Evolutionary conservation across 2,797 vertebrate genomes (phyloP).

Genomic region (Limosa lapponica): DNA sequence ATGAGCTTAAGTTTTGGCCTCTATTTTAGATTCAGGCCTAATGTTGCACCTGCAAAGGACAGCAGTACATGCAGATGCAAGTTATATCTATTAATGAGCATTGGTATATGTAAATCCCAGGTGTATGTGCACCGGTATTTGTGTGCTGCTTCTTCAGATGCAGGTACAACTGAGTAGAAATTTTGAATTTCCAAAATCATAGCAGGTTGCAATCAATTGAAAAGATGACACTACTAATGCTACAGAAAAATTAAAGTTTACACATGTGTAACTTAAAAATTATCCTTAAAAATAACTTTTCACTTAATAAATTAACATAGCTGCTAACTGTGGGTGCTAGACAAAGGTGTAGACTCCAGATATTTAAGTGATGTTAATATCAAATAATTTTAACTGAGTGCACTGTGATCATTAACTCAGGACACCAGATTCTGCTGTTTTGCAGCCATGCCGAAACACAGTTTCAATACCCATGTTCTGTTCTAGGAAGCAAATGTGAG

Average conservation of each 20-base stretch:
- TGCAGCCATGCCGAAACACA: not conserved
- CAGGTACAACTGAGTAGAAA: not conserved
- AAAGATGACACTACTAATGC: not conserved
- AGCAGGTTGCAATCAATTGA: not conserved
- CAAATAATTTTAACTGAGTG: not conserved
- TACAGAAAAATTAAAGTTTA: not conserved
- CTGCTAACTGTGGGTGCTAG: not conserved
- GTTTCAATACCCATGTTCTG: not conserved
- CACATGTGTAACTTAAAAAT: not conserved
- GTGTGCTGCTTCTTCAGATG: not conserved
- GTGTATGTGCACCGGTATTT: not conserved
- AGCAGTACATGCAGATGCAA: not conserved
- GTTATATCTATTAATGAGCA: not conserved
- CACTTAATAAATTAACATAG: not conserved
- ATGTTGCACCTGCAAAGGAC: not conserved
- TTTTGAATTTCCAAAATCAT: not conserved
- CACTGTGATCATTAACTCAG: not conserved
- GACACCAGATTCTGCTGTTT: not conserved
- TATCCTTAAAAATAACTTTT: not conserved
- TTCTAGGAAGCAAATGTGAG: constrained; percentile 86
- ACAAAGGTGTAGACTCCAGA: not conserved
- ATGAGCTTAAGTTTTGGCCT: not conserved
- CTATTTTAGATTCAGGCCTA: not conserved
- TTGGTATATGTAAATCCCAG: not conserved
- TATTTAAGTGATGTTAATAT: not conserved